Evolutionary conservation across 92 coral and sea anemone genomes (phyloP).

Genomic region (Phenganax subtilis): DNA sequence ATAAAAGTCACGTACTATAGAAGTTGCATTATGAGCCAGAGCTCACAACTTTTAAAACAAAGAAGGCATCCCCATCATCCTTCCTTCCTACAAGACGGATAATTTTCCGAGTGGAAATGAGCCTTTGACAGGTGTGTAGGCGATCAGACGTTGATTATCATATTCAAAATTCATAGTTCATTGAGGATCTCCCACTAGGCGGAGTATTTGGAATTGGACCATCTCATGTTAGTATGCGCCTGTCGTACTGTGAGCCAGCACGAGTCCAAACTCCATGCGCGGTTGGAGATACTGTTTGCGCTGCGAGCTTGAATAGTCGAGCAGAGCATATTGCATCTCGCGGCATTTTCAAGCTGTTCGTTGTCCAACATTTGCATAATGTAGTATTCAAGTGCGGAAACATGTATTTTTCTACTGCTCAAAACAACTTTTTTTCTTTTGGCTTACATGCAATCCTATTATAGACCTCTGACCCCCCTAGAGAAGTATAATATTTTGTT

Average conservation of each 20-base stretch:
- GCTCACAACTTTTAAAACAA: no score
- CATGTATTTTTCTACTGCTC: no score
- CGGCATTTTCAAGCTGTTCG: conserved; percentile 16
- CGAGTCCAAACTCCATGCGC: conserved; percentile 9
- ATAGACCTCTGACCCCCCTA: no score
- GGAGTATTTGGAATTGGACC: conserved; percentile 34
- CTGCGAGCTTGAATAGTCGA: neutral
- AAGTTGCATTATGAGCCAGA: no score
- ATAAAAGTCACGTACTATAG: no score
- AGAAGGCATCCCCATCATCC: no score
- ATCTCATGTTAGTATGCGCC: conserved; percentile 28
- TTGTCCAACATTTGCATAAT: neutral
- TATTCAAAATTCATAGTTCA: conserved; percentile 13
- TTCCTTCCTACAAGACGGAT: no score
- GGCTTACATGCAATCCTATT: no score
- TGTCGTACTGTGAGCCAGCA: conserved; percentile 27
- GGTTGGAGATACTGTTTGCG: conserved; percentile 22
- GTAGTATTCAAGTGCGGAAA: no score
- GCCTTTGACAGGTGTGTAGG: conserved; percentile 6
- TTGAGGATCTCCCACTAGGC: conserved; percentile 31
- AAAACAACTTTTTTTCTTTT: no score
- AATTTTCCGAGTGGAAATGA: no score
- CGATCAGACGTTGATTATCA: neutral
- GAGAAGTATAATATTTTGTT: no score
- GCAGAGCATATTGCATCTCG: neutral